Evolutionary conservation across 2,113 vertebrate genomes (phyloP), one percentile per base, ranked within the genome.

Genomic region (Dryoscopus gambensis): DNA sequence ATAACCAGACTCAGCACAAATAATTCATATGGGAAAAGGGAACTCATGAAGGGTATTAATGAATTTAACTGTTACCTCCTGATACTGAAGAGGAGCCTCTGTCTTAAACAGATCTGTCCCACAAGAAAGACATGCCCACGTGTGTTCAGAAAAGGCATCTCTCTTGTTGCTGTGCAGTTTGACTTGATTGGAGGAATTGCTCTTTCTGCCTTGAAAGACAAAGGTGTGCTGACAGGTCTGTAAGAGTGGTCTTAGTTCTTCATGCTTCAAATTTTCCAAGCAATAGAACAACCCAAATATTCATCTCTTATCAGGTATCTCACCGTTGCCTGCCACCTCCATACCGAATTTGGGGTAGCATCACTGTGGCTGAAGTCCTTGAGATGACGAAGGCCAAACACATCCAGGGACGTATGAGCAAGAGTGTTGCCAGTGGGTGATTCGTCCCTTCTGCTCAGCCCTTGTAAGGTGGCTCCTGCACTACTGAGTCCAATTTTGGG

Each of bases 1-100:
- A 95, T 90, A 89, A 89, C 73, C 80, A 96, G 85, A 81, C 49
- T 95, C 49, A 12, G 83, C 59, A 90, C 71, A 91, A 94, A 83
- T 88, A 93, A 90, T 94, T 91, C 79, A 49, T 59, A 40, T 39
- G 56, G 47, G 59, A 67, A 81, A 93, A 78, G 16, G 47, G 52
- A 92, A 52, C 27, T 52, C 59, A 81, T 64, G 71, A 52, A 77
- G 56, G 25, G n/a, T 74, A 76, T 59, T 93, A 86, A 95, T 78
- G 64, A 88, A 84, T 89, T 90, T 90, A 89, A 73, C 84, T 92
- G 68, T 77, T 92, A 67, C 59, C 39, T 92, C 44, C 47, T 68
- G 67, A 56, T 78, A 37, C 35, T 40, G 56, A 40, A 92, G 47
- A 74, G 33, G n/a, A 90, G 35, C 13, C 33, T 70, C 59, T 67